Conservation (phyloP, 2,113 vertebrate species). For the Pogona vitticeps region DNA sequence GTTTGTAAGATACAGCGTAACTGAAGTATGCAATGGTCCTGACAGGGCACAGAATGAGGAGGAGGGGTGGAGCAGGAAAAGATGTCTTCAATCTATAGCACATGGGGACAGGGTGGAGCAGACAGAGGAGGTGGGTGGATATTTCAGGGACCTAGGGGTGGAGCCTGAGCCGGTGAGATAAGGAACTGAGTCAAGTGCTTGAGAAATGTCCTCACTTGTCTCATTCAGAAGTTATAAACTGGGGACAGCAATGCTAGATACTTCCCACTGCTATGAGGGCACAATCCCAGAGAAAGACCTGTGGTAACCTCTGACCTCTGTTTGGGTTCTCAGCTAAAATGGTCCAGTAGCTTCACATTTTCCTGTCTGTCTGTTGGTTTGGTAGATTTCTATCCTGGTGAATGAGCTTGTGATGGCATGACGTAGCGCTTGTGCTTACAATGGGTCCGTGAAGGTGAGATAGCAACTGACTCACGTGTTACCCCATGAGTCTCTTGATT, state of each 20-base stretch:
- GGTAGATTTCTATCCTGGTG: not conserved
- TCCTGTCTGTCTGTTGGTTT: not conserved
- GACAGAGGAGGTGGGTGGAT: not conserved
- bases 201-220: not conserved
- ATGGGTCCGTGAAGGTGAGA: not conserved
- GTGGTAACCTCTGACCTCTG: not conserved
- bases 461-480: not conserved
- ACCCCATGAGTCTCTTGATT: not conserved
- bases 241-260: not conserved
- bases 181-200: not conserved
- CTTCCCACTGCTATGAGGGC: not conserved
- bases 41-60: not conserved
- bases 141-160: not conserved
- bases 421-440: not conserved
- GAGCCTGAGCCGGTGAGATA: constrained; percentile 9
- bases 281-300: not conserved
- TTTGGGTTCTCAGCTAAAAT: not conserved
- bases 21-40: not conserved
- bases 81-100: not conserved
- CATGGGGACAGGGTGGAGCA: not conserved
- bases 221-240: not conserved
- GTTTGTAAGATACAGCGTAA: not conserved
- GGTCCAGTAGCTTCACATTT: not conserved
- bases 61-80: not conserved
- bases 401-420: not conserved